Conservation (phyloP, 2,797 vertebrate species). For the Oophaga sylvatica region DNA sequence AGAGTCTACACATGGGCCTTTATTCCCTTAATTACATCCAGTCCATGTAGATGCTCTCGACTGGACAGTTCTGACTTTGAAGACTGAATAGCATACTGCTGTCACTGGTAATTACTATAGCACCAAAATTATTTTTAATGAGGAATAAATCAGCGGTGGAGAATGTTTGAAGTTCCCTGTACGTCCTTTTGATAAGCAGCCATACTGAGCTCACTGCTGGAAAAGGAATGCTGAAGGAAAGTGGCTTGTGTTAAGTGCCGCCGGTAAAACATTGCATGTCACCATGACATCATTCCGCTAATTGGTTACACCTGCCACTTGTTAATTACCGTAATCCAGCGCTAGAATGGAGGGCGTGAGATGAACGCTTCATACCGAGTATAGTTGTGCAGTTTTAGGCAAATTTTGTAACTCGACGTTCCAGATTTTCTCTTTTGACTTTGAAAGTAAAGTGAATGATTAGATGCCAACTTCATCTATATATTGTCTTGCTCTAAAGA, state of each 20-base stretch:
- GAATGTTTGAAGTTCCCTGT: constrained; percentile 69
- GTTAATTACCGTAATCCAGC: constrained; percentile 79
- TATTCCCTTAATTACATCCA: constrained; percentile 40
- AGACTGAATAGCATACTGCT: constrained; percentile 63
- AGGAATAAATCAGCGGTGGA: constrained; percentile 68
- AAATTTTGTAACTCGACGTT: background rate
- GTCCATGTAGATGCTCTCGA: constrained; percentile 56
- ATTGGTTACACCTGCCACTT: constrained; percentile 86
- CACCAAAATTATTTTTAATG: constrained; percentile 71
- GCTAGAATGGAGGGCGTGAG: constrained; percentile 72
- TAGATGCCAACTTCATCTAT: background rate
- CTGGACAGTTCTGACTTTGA: constrained; percentile 64
- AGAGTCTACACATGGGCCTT: constrained; percentile 1
- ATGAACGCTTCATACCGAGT: constrained; percentile 65
- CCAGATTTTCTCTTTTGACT: background rate
- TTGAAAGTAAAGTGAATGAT: background rate
- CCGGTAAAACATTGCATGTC: constrained; percentile 67
- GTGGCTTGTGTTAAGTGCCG: constrained; percentile 61
- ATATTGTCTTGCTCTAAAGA: background rate
- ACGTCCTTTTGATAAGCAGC: constrained; percentile 67
- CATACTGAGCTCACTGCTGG: constrained; percentile 69
- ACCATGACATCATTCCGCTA: constrained; percentile 72
- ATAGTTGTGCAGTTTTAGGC: constrained; percentile 64
- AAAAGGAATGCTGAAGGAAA: constrained; percentile 66
- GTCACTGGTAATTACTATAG: constrained; percentile 69